Percentiles rank a stretch among this genome's conserved stretches.
phyloP scores from a whole-genome alignment of 2,113 vertebrate genomes.

The Charina bottae region DNA sequence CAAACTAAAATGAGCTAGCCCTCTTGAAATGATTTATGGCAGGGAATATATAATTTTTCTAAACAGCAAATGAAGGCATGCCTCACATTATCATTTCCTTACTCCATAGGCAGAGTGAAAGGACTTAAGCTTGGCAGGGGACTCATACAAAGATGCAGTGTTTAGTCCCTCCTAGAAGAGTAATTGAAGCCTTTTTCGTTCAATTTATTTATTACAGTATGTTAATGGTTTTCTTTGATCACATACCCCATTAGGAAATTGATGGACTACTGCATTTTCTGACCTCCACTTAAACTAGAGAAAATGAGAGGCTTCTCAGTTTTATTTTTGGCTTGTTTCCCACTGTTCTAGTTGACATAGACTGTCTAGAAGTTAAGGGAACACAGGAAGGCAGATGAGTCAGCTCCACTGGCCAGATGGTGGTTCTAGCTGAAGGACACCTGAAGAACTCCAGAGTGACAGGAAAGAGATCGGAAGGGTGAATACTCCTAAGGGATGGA shows the following conservation, averaged over 20 bases:
- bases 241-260: not conserved
- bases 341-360: conserved; percentile 46
- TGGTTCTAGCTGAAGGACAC: conserved; percentile 54
- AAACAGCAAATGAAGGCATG: not conserved
- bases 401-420: conserved; percentile 65
- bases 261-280: not conserved
- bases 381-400: conserved; percentile 59
- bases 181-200: not conserved
- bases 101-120: not conserved
- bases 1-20: not conserved
- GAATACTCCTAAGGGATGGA: conserved; percentile 39
- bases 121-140: not conserved
- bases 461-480: conserved; percentile 58
- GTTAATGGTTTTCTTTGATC: not conserved
- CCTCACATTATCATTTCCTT: not conserved
- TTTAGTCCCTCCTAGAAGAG: not conserved
- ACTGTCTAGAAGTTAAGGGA: conserved; percentile 36
- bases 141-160: not conserved
- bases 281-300: not conserved
- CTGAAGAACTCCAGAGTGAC: conserved; percentile 50
- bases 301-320: not conserved
- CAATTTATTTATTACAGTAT: not conserved
- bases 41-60: not conserved
- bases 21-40: not conserved
- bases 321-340: conserved; percentile 51